Evolutionary conservation across 2,888 invertebrate genomes (phyloP).

Genomic region (Helleia helle): DNA sequence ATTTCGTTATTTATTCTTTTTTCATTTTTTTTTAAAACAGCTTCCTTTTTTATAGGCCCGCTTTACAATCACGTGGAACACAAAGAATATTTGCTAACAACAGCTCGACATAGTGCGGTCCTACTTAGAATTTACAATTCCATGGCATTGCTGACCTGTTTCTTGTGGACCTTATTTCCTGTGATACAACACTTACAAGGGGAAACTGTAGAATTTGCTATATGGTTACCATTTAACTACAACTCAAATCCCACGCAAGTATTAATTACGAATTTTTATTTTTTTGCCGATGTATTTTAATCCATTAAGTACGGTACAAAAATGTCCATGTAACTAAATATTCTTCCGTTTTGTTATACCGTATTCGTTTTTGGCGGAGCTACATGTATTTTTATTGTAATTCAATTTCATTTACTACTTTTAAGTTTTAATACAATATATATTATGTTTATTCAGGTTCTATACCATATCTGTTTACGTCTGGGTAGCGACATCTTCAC

Average conservation of each 20-base stretch:
- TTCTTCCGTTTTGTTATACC: too few relatives aligned
- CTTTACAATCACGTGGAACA: constrained; percentile 32
- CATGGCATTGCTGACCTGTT: constrained; percentile 32
- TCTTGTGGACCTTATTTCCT: constrained; percentile 39
- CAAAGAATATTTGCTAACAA: constrained; percentile 25
- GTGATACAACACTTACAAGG: constrained; percentile 33
- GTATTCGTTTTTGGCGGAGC: too few relatives aligned
- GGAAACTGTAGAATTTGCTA: constrained; percentile 35
- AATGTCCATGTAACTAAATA: too few relatives aligned
- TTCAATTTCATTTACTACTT: too few relatives aligned
- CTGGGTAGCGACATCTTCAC: constrained; percentile 40
- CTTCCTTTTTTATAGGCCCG: constrained; percentile 13
- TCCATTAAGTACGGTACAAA: too few relatives aligned
- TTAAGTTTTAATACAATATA: too few relatives aligned
- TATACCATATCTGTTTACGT: constrained; percentile 32
- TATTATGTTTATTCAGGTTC: constrained; percentile 34
- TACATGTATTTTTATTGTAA: too few relatives aligned
- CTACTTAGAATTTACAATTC: constrained; percentile 30
- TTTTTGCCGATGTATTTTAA: too few relatives aligned
- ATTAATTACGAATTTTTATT: too few relatives aligned
- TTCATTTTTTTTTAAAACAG: too few relatives aligned
- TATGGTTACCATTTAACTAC: constrained; percentile 45
- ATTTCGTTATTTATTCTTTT: too few relatives aligned
- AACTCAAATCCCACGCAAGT: constrained; percentile 38
- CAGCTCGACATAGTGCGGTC: constrained; percentile 25